These are phyloP conservation scores for Saturnia pavonia DNA, from an alignment of 2,888 invertebrate species.

Conservation along the genomic window DNA sequence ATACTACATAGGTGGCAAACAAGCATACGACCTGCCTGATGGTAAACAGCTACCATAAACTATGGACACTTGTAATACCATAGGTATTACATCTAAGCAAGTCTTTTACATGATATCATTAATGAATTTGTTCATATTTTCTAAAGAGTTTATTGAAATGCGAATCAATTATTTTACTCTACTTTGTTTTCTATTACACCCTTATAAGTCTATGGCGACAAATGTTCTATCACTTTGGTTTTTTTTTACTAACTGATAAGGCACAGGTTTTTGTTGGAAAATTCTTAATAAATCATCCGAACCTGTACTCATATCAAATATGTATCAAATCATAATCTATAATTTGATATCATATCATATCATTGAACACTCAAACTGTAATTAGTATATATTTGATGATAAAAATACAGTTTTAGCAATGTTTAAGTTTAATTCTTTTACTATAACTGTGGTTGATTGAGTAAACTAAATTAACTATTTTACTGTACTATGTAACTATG, in stretches of 20 bases:
- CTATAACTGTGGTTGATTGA: no score
- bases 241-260: background rate
- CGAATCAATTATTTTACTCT: background rate
- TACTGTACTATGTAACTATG: no score
- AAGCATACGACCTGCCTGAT: no score
- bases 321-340: no score
- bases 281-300: background rate
- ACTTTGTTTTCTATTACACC: background rate
- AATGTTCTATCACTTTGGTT: background rate
- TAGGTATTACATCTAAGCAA: background rate
- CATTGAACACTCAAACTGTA: background rate
- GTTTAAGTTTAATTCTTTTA: background rate
- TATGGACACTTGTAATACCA: no score
- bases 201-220: background rate
- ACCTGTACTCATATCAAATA: background rate
- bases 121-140: background rate
- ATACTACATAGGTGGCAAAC: no score
- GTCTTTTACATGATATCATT: background rate
- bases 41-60: no score
- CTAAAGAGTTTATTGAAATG: background rate
- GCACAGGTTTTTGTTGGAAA: background rate
- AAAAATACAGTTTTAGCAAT: background rate
- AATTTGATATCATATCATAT: conserved; percentile 12
- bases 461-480: background rate
- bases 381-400: conserved; percentile 7